These are phyloP conservation scores for Drosophila serrata DNA, from an alignment of 1,140 invertebrate species.

Conservation along the genomic window DNA sequence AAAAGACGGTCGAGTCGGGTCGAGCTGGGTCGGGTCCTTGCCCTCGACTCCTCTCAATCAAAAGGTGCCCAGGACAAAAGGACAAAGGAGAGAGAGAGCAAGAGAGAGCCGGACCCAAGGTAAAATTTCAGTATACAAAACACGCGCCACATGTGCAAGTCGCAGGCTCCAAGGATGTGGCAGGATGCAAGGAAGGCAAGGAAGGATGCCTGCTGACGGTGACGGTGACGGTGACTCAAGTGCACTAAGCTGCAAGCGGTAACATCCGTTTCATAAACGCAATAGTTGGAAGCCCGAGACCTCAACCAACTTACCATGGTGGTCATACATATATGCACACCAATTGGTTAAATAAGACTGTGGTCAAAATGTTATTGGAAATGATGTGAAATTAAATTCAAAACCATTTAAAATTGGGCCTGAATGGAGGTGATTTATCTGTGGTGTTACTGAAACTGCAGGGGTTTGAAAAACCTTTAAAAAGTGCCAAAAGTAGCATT, in stretches of 20 bases:
- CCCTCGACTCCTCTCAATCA: constrained; percentile 56
- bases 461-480: neutral
- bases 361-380: constrained; percentile 4
- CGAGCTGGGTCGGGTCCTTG: constrained; percentile 61
- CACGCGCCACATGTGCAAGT: constrained; percentile 57
- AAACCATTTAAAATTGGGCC: no score
- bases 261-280: constrained; percentile 81
- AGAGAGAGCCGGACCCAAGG: constrained; percentile 60
- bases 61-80: constrained; percentile 22
- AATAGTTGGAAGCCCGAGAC: constrained; percentile 37
- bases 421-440: no score
- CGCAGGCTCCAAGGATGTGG: constrained; percentile 21
- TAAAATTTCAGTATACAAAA: constrained; percentile 72
- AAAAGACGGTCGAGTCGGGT: constrained; percentile 38
- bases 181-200: constrained; percentile 11
- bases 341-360: neutral
- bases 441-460: no score
- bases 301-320: constrained; percentile 33
- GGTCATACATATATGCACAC: no score
- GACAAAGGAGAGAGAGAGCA: constrained; percentile 28
- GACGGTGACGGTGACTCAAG: constrained; percentile 74
- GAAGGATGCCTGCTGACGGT: constrained; percentile 23
- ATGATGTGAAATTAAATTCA: no score
- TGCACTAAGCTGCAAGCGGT: constrained; percentile 80
- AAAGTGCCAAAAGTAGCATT: no score